phyloP scores from a whole-genome alignment of 2,797 vertebrate genomes.

The Schizopygopsis pylzovi region DNA sequence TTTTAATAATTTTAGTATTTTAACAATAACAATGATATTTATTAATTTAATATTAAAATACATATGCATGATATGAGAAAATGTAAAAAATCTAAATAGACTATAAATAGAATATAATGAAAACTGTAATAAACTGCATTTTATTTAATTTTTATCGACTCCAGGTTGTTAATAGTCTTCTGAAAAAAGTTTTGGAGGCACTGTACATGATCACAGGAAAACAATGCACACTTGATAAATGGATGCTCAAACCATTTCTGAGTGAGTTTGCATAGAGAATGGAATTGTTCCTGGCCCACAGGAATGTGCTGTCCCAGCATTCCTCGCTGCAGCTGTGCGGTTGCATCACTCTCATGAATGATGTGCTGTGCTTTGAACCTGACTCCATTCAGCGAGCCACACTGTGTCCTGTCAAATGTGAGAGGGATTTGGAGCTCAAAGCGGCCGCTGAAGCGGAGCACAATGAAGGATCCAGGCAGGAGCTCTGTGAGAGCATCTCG shows the following conservation, averaged over 20 bases:
- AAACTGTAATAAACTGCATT: background rate
- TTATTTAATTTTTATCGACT: too few relatives aligned
- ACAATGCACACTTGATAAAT: slow-evolving; percentile 8
- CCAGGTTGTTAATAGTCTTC: background rate
- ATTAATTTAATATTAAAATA: background rate
- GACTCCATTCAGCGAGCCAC: slow-evolving; percentile 37
- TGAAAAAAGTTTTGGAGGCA: background rate
- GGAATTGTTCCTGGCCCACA: slow-evolving; percentile 15
- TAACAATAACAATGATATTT: background rate
- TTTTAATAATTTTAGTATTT: background rate
- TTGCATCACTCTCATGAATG: slow-evolving; percentile 54
- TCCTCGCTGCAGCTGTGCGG: slow-evolving; percentile 50
- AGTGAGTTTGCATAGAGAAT: slow-evolving; percentile 22
- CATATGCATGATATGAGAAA: background rate
- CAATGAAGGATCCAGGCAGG: slow-evolving; percentile 25
- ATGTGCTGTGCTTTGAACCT: slow-evolving; percentile 53
- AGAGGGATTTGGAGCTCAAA: slow-evolving; percentile 57
- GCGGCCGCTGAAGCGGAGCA: slow-evolving; percentile 35
- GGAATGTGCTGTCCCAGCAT: slow-evolving; percentile 57
- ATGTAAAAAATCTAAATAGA: background rate
- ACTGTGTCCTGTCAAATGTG: slow-evolving; percentile 52
- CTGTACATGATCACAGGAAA: background rate
- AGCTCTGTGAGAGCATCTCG: slow-evolving; percentile 34
- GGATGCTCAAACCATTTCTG: slow-evolving; percentile 11
- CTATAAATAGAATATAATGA: background rate